phyloP scores from a whole-genome alignment of 2,797 vertebrate genomes.

The Myoxocephalus aenaeus region DNA sequence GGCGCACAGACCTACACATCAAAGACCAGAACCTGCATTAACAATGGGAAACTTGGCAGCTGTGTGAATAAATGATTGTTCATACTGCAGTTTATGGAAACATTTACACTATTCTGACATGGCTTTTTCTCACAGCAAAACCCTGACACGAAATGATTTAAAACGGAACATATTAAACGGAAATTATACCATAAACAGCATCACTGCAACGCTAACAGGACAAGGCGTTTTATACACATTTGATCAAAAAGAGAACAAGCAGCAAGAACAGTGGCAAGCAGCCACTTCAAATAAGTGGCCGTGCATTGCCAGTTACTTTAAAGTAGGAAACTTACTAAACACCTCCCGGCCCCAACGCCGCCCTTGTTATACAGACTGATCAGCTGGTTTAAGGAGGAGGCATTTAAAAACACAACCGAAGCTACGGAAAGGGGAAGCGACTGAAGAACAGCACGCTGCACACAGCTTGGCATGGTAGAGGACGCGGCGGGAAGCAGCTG shows the following conservation, averaged over 20 bases:
- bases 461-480: background rate
- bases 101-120: constrained; percentile 45
- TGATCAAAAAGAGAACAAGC: background rate
- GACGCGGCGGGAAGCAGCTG: background rate
- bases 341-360: constrained; percentile 84
- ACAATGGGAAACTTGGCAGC: constrained; percentile 60
- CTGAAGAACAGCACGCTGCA: background rate
- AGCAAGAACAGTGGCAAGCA: constrained; percentile 13
- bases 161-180: constrained; percentile 24
- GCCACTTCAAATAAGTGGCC: constrained; percentile 30
- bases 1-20: constrained; percentile 28
- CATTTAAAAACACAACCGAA: constrained; percentile 24
- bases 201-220: constrained; percentile 5
- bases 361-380: constrained; percentile 78
- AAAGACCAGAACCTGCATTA: constrained; percentile 41
- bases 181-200: constrained; percentile 8
- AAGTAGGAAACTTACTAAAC: constrained; percentile 76
- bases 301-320: constrained; percentile 43
- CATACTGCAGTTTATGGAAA: constrained; percentile 38
- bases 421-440: background rate
- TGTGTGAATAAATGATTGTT: constrained; percentile 39
- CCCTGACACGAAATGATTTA: constrained; percentile 13
- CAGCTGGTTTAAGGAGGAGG: constrained; percentile 38
- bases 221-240: background rate
- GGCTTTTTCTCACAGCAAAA: constrained; percentile 28